Evolutionary conservation across 2,888 invertebrate genomes (phyloP).

Genomic region (Pantelozetes paolii): DNA sequence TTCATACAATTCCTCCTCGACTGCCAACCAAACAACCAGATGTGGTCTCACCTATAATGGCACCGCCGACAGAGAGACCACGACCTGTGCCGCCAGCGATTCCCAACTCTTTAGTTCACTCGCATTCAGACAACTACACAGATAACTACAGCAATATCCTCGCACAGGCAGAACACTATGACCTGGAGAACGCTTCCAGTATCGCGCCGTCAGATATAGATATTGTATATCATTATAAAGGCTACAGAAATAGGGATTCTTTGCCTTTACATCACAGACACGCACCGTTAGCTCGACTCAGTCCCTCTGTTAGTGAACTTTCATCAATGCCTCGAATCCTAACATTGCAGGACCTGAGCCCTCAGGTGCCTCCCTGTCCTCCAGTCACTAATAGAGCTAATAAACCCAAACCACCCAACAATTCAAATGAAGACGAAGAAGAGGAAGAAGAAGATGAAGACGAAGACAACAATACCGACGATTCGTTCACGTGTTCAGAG

Average conservation of each 20-base stretch:
- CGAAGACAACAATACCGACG: constrained; percentile 62
- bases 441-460: constrained; percentile 59
- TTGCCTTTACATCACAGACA: constrained; percentile 74
- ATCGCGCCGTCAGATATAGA: constrained; percentile 97
- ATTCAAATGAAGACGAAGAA: neutral
- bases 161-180: constrained; percentile 79
- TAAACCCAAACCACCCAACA: neutral
- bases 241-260: constrained; percentile 73
- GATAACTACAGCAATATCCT: constrained; percentile 43
- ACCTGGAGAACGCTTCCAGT: constrained; percentile 92
- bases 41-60: constrained; percentile 4
- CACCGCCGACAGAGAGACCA: neutral
- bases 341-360: constrained; percentile 84
- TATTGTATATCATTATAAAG: constrained; percentile 92
- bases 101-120: neutral
- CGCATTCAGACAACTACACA: constrained; percentile 33
- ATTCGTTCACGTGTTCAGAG: constrained; percentile 94
- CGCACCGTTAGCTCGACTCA: constrained; percentile 80
- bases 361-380: constrained; percentile 34
- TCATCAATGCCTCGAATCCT: constrained; percentile 87
- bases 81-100: constrained; percentile 20
- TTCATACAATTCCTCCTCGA: neutral
- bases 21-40: constrained; percentile 23
- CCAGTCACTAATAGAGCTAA: constrained; percentile 10
- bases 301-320: constrained; percentile 78